These are phyloP conservation scores for Palythoa heliodiscus DNA, from an alignment of 92 coral and sea anemone genomes.

Conservation along the genomic window DNA sequence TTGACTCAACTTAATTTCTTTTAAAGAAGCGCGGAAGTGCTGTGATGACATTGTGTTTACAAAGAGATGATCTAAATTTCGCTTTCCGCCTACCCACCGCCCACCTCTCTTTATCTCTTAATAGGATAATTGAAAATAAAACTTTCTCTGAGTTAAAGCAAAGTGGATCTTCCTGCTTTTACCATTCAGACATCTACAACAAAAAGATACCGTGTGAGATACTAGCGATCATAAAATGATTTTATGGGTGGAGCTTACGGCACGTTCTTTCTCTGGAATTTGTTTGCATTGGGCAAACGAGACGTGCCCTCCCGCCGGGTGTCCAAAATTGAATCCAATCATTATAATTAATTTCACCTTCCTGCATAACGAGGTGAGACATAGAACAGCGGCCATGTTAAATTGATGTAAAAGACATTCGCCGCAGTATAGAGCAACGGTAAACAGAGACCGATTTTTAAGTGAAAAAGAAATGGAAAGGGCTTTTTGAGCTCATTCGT, in stretches of 20 bases:
- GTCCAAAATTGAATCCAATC: constrained; percentile 75
- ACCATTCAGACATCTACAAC: neutral
- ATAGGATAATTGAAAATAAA: constrained; percentile 61
- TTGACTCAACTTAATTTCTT: constrained; percentile 62
- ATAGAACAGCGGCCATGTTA: constrained; percentile 45
- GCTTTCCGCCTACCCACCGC: constrained; percentile 64
- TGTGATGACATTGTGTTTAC: constrained; percentile 84
- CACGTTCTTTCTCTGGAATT: constrained; percentile 34
- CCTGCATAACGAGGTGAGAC: constrained; percentile 65
- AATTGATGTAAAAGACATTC: constrained; percentile 1
- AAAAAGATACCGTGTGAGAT: constrained; percentile 4
- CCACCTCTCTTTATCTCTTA: constrained; percentile 65
- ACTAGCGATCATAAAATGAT: neutral
- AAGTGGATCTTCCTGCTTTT: constrained; percentile 17
- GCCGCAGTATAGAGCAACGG: neutral
- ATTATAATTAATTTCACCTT: constrained; percentile 82
- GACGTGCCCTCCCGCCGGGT: constrained; percentile 88
- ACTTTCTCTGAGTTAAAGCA: constrained; percentile 34
- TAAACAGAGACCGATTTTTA: neutral
- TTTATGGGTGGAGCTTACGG: constrained; percentile 1
- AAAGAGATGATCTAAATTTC: constrained; percentile 68
- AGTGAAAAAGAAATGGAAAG: neutral
- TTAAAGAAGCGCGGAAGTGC: constrained; percentile 60
- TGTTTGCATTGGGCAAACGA: constrained; percentile 76
- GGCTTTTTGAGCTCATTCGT: neutral